phyloP scores from a whole-genome alignment of 92 coral and sea anemone species.

The Porites rus region DNA sequence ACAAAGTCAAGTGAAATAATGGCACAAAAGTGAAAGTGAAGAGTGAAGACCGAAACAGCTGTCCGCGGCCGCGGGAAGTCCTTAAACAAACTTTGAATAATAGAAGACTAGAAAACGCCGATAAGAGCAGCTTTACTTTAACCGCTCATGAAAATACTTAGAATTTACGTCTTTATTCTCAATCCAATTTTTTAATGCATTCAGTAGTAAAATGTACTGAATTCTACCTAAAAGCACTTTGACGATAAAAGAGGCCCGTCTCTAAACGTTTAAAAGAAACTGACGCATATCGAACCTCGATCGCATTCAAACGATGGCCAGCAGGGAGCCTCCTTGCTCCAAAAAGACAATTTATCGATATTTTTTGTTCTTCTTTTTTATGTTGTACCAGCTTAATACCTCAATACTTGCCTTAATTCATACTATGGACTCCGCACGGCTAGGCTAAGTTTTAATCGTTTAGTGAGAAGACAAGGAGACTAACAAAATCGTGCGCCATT shows the following conservation, averaged over 20 bases:
- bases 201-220: not conserved
- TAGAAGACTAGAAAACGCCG: not conserved
- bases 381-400: not conserved
- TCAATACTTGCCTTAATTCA: conserved; percentile 1
- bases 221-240: not conserved
- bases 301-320: not conserved
- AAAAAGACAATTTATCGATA: not conserved
- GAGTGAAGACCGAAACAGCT: too few relatives aligned
- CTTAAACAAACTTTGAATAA: not conserved
- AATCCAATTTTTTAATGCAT: not conserved
- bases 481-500: not conserved
- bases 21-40: too few relatives aligned
- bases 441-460: not conserved
- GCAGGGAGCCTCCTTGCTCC: not conserved
- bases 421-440: not conserved
- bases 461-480: not conserved
- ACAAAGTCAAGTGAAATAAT: not conserved
- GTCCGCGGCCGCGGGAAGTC: not conserved
- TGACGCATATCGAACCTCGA: not conserved
- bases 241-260: not conserved
- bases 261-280: not conserved
- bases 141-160: not conserved
- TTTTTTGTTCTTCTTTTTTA: not conserved
- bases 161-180: not conserved
- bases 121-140: conserved; percentile 7